Conservation (phyloP, 2,113 vertebrate genomes). For the Macrotis lagotis region DNA sequence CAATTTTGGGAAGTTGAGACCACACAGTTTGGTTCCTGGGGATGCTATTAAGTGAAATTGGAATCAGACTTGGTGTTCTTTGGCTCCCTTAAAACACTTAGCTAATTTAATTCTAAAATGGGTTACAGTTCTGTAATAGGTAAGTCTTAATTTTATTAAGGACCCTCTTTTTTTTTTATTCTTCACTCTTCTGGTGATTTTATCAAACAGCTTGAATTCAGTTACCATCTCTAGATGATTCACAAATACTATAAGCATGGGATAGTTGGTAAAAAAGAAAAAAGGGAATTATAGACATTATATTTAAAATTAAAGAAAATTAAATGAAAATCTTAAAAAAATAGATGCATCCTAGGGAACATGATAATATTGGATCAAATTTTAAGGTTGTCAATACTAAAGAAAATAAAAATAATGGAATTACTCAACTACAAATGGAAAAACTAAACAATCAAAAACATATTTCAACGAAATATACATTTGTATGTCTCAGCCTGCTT, state of each 20-base stretch:
- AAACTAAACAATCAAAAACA: not conserved
- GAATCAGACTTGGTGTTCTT: slow-evolving; percentile 13
- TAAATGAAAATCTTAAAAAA: not conserved
- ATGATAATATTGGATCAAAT: not conserved
- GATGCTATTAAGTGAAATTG: not conserved
- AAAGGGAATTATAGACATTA: not conserved
- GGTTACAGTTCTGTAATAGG: not conserved
- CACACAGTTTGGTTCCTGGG: not conserved
- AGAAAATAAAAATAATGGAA: slow-evolving; percentile 2
- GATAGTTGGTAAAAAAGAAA: not conserved
- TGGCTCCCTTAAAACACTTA: slow-evolving; percentile 10
- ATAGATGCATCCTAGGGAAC: not conserved
- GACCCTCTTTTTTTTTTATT: not conserved
- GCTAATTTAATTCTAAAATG: slow-evolving; percentile 2
- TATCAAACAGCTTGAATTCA: not conserved
- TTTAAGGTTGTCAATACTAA: slow-evolving; percentile 1
- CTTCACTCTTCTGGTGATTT: not conserved
- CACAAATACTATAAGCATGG: not conserved
- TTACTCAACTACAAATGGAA: not conserved
- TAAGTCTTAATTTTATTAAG: slow-evolving; percentile 6
- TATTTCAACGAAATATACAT: not conserved
- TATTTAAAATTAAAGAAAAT: too few species aligned
- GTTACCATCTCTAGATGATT: not conserved
- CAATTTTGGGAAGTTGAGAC: not conserved
- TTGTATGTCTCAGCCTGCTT: not conserved